Evolutionary conservation across 1,140 invertebrate species (phyloP), one percentile per base, ranked within the genome.

Genomic region (Oncopeltus fasciatus): DNA sequence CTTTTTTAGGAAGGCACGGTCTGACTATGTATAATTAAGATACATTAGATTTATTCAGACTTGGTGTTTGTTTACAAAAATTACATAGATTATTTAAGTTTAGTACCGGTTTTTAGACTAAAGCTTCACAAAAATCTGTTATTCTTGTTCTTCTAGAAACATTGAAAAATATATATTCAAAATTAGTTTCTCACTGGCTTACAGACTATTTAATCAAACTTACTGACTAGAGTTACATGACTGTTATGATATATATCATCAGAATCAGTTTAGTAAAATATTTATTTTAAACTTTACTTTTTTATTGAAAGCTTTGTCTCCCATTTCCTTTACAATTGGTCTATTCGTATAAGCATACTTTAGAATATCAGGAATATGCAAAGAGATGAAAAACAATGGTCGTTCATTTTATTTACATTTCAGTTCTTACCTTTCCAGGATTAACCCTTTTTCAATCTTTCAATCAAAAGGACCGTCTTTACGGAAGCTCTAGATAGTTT

Each of bases 351-450:
- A 24, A 11, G 9, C 26, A 53, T 53, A 53, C 24, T 53, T 53
- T 53, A 53, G 49, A 53, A 53, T 53, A 53, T 53, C 16, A 24
- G 49, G 26, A 24, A 53, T 24, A 24, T 38, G 31, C 14, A 38
- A 8, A n/a, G n/a, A 53, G 49, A 53, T 53, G 49, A 53, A 53
- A 53, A 53, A 53, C 49, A 53, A 16, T 53, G 49, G 49, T 53
- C 14, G 31, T n/a, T n/a, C n/a, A n/a, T n/a, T n/a, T n/a, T 38
- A 38, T 38, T 38, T 38, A 38, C 31, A 38, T 38, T 38, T 38
- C 14, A 5, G 14, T 5, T 38, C 14, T 14, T 5, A 8, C 5
- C 14, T 5, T 38, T 14, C 31, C 14, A 38, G 31, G 31, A 8
- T 14, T 8, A 5, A 38, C 31, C 31, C 31, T 38, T 38, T 5